Conservation (phyloP, 2,113 vertebrate genomes). For the Pseudolaguvia tuberculata region DNA sequence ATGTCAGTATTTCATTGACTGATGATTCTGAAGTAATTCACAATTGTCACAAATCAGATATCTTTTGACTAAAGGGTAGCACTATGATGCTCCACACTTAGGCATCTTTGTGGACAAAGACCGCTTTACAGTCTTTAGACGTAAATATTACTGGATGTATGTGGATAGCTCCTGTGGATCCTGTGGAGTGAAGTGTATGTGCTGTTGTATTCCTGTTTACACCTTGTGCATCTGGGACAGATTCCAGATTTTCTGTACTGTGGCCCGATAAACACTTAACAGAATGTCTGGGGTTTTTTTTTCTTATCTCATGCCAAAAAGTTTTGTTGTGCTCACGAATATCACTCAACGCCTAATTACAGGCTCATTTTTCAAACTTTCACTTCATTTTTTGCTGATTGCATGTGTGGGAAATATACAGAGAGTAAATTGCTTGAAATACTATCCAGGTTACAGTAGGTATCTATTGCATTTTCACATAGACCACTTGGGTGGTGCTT, state of each 20-base stretch:
- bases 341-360: background rate
- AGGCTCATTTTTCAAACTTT: background rate
- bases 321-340: background rate
- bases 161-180: background rate
- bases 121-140: too few relatives aligned
- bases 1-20: too few relatives aligned
- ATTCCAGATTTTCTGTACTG: background rate
- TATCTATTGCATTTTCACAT: background rate
- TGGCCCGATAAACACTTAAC: background rate
- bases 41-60: too few relatives aligned
- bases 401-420: background rate
- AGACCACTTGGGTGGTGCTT: slow-evolving; percentile 13
- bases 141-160: too few relatives aligned
- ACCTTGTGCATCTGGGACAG: background rate
- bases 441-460: background rate
- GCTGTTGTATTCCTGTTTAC: background rate
- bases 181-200: too few relatives aligned
- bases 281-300: background rate
- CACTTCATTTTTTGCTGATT: background rate
- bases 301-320: background rate
- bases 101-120: too few relatives aligned
- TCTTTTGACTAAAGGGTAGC: too few relatives aligned
- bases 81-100: too few relatives aligned
- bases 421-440: background rate
- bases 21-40: too few relatives aligned